Evolutionary conservation across 2,113 vertebrate species (phyloP).

Genomic region (Callaeas wilsoni): DNA sequence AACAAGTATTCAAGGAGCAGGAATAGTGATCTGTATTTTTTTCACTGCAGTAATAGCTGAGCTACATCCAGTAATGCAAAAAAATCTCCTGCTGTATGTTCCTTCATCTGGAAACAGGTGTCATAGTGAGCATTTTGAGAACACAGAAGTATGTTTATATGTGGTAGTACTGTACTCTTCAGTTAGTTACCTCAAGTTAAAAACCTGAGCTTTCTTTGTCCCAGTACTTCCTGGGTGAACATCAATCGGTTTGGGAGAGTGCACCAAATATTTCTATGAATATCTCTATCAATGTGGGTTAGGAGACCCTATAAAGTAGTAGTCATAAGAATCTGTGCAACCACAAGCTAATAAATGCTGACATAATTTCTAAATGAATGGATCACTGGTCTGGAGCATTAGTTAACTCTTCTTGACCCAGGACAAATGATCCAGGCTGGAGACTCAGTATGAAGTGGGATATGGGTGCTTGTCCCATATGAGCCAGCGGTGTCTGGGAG

Average conservation of each 20-base stretch:
- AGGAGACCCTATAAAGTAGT: neutral
- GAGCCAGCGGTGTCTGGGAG: neutral
- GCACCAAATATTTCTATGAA: neutral
- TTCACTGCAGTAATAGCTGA: neutral
- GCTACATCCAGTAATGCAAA: neutral
- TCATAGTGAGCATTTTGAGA: neutral
- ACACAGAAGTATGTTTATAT: neutral
- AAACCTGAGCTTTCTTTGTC: neutral
- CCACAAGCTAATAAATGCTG: neutral
- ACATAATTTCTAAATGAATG: neutral
- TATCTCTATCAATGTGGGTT: neutral
- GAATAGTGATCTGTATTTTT: neutral
- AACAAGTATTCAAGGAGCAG: neutral
- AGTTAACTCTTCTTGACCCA: neutral
- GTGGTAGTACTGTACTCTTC: neutral
- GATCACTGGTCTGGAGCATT: neutral
- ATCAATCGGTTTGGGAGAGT: neutral
- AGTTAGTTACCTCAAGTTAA: neutral
- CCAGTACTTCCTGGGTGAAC: neutral
- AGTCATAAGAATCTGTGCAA: neutral
- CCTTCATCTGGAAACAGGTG: neutral
- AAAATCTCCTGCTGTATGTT: neutral
- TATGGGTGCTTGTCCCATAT: neutral
- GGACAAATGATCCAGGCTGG: neutral
- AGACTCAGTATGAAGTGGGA: neutral